Evolutionary conservation across 1,140 invertebrate genomes (phyloP).

Genomic region (Drosophila setifemur): DNA sequence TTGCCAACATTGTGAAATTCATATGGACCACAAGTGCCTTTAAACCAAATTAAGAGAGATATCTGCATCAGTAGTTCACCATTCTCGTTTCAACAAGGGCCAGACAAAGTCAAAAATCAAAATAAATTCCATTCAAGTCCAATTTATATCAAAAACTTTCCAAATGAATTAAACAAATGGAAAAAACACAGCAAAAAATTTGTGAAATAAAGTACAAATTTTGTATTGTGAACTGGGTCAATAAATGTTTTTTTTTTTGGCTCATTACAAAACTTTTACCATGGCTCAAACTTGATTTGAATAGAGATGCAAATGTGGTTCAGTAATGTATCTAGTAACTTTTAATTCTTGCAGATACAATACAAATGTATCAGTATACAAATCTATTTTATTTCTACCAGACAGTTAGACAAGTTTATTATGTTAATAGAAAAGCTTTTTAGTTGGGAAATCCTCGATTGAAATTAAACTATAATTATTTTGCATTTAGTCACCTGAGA

Average conservation of each 20-base stretch:
- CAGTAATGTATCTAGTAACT: too few species aligned
- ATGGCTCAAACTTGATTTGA: conserved; percentile 5
- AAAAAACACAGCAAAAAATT: not conserved
- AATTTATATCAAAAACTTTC: conserved; percentile 27
- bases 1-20: too few species aligned
- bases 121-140: conserved; percentile 36
- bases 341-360: too few species aligned
- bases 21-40: conserved; percentile 2
- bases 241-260: conserved; percentile 11
- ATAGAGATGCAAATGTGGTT: too few species aligned
- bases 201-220: conserved; percentile 8
- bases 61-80: conserved; percentile 8
- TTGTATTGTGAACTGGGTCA: conserved; percentile 34
- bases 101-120: conserved; percentile 18
- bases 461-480: not conserved
- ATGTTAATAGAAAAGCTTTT: too few species aligned
- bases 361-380: too few species aligned
- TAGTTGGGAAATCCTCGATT: not conserved
- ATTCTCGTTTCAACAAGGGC: conserved; percentile 7
- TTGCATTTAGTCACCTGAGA: conserved; percentile 50
- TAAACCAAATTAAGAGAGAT: conserved; percentile 6
- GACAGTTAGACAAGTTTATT: too few species aligned
- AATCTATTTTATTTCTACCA: too few species aligned
- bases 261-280: conserved; percentile 18
- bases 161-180: conserved; percentile 10